Evolutionary conservation across 2,113 vertebrate species (phyloP), one percentile per base, ranked within the genome.

Genomic region (Microcebus ravelobensis): DNA sequence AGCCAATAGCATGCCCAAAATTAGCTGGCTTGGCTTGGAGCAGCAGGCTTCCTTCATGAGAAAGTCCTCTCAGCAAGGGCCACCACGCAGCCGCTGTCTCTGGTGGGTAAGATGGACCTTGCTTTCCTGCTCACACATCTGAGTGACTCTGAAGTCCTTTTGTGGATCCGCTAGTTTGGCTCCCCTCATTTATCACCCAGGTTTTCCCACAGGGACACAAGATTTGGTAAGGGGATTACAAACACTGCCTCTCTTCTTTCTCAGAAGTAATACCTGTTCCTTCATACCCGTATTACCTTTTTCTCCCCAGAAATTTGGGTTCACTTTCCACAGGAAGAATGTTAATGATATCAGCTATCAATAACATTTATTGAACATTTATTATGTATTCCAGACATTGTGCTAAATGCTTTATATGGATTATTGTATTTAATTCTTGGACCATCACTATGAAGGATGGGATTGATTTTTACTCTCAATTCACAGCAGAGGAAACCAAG

Each of bases 401-500:
- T 86, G n/a, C 76, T 81, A 80, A 82, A 25, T 77, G 52, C n/a
- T 77, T n/a, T 48, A 39, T 4, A 18, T 55, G 45, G 52, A 39
- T 82, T 71, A 61, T 65, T 48, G 55, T 25, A 27, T 57, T 85
- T 94, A 90, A 55, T 74, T 80, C 67, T 77, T 81, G 18, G 31
- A 6, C 27, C 50, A 63, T 2, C 4, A 39, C 77, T 63, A 0
- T 45, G 48, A 93, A 63, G 77, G 45, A 11, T 55, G 15, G n/a
- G 15, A 14, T 82, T 80, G 77, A 25, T 36, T 67, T 81, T 73
- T 77, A 61, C 29, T 79, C 42, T 59, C 27, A 55, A 39, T 83
- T 93, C 74, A 52, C 57, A 70, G 83, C 59, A 34, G 42, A 90
- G 48, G 76, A 95, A 86, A 63, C 81, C 81, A 85, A 92, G 42